Conservation (phyloP, 1,140 invertebrate genomes). For the Varroa destructor region DNA sequence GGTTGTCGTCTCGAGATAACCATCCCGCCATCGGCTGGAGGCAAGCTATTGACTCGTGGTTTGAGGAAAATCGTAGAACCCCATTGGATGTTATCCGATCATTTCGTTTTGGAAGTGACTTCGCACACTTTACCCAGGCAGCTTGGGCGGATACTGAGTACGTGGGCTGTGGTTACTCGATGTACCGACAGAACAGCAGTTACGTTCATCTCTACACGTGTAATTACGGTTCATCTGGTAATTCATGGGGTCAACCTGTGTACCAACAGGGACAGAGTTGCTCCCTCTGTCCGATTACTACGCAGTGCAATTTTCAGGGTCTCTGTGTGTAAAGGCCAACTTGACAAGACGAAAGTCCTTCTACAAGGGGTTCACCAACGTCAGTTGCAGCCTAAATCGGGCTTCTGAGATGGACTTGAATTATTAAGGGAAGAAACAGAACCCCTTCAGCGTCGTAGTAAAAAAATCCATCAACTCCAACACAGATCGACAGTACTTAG, state of each 20-base stretch:
- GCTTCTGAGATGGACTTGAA: too few relatives aligned
- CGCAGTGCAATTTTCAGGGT: not conserved
- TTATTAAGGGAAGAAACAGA: too few relatives aligned
- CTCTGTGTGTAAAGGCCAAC: too few relatives aligned
- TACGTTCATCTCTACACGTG: slow-evolving; percentile 15
- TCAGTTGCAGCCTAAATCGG: too few relatives aligned
- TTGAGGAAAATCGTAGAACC: not conserved
- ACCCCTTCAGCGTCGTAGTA: too few relatives aligned
- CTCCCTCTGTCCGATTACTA: slow-evolving; percentile 1
- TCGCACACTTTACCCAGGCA: slow-evolving; percentile 9
- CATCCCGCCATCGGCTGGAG: not conserved
- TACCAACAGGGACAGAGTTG: not conserved
- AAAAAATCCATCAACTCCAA: too few relatives aligned
- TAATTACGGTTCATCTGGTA: slow-evolving; percentile 7
- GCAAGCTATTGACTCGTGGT: slow-evolving; percentile 11
- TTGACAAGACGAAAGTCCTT: too few relatives aligned
- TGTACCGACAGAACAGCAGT: not conserved
- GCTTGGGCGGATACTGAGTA: not conserved
- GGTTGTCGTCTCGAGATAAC: not conserved
- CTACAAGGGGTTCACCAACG: too few relatives aligned
- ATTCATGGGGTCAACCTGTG: slow-evolving; percentile 4
- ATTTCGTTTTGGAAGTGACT: not conserved
- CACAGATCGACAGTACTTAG: too few relatives aligned
- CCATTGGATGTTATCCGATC: not conserved
- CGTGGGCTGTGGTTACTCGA: slow-evolving; percentile 3